These are phyloP conservation scores for Euphonia xanthogaster DNA, from an alignment of 2,797 vertebrate genomes.

Conservation along the genomic window DNA sequence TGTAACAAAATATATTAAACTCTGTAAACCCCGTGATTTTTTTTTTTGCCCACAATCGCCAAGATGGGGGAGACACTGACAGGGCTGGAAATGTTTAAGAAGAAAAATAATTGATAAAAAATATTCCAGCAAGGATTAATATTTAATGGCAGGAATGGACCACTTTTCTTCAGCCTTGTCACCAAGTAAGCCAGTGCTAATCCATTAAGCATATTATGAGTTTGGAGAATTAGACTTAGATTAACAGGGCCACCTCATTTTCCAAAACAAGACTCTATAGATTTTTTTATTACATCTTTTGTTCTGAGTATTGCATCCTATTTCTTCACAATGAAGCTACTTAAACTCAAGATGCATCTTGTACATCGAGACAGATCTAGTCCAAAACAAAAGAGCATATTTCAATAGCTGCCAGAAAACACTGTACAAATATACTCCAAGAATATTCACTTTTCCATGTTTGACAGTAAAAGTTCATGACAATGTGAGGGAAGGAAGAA, in stretches of 20 bases:
- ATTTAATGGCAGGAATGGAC: conserved; percentile 1
- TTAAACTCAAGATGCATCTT: neutral
- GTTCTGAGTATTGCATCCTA: neutral
- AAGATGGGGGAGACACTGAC: neutral
- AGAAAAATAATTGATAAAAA: neutral
- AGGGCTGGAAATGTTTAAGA: neutral
- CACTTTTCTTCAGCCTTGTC: conserved; percentile 13
- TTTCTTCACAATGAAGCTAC: neutral
- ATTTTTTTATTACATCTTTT: neutral
- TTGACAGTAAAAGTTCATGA: neutral
- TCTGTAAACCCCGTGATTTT: fast-evolving
- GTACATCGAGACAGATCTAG: neutral
- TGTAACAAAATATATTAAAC: neutral
- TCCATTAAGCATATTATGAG: conserved; percentile 63
- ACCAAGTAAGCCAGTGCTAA: conserved; percentile 43
- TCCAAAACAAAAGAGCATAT: neutral
- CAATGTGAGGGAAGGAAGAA: neutral
- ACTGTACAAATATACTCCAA: neutral
- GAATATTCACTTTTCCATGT: neutral
- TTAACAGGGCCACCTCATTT: conserved; percentile 61
- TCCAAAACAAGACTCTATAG: conserved; percentile 26
- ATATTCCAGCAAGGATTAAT: neutral
- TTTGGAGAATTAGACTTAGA: conserved; percentile 52
- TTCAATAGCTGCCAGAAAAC: neutral
- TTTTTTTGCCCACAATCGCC: neutral